Evolutionary conservation across 37 sponge, comb jelly and placozoan genomes (phyloP).

Genomic region (Chondrosia reniformis): DNA sequence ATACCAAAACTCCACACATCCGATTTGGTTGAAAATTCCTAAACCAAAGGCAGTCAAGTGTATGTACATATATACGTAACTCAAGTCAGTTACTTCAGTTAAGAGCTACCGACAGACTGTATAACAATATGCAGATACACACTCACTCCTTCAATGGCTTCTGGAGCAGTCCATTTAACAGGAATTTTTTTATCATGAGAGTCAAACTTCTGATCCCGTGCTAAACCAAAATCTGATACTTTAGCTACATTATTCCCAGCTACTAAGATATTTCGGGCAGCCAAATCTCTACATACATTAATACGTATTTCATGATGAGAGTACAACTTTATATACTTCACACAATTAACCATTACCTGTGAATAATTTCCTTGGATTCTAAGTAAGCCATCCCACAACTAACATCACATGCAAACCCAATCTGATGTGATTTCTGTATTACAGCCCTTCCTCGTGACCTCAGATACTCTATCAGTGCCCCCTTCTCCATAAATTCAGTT

Average conservation of each 20-base stretch:
- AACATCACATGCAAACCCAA: constrained; percentile 38
- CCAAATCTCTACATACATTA: constrained; percentile 60
- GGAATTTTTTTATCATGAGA: constrained; percentile 15
- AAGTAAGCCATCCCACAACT: constrained; percentile 50
- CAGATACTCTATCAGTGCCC: constrained; percentile 62
- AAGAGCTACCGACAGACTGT: neutral
- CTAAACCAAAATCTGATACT: constrained; percentile 48
- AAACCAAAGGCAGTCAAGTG: neutral
- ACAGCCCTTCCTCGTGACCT: constrained; percentile 66
- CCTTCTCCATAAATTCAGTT: constrained; percentile 75
- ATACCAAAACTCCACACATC: constrained; percentile 95
- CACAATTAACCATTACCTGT: constrained; percentile 31
- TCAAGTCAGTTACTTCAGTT: neutral
- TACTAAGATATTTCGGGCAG: constrained; percentile 87
- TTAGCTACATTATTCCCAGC: constrained; percentile 77
- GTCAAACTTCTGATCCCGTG: constrained; percentile 5
- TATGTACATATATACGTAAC: neutral
- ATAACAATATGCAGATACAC: neutral
- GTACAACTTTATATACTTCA: neutral
- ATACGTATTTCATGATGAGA: neutral
- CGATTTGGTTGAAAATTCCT: constrained; percentile 76
- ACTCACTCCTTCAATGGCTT: constrained; percentile 27
- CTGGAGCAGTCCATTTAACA: constrained; percentile 39
- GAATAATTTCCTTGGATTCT: constrained; percentile 40
- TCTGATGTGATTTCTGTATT: constrained; percentile 23